Evolutionary conservation across 1,140 invertebrate genomes (phyloP).

Genomic region (Trichonephila clavata): DNA sequence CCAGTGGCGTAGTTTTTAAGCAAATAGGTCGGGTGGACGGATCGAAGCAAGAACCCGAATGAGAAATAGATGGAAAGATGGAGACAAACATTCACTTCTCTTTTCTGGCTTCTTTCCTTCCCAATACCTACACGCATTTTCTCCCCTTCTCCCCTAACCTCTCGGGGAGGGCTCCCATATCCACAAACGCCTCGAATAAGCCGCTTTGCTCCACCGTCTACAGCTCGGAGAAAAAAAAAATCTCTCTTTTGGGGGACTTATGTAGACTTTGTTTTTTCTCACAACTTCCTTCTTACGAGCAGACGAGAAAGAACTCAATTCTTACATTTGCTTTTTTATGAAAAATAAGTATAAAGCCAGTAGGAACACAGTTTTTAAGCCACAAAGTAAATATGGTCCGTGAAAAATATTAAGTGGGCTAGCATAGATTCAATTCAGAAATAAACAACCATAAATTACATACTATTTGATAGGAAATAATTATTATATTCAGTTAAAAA

Average conservation of each 20-base stretch:
- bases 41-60: slow-evolving; percentile 59
- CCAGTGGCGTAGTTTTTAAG: slow-evolving; percentile 75
- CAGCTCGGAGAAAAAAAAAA: not conserved
- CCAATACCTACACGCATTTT: slow-evolving; percentile 49
- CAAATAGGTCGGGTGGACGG: slow-evolving; percentile 72
- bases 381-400: too few species aligned
- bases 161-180: slow-evolving; percentile 69
- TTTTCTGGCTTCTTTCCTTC: slow-evolving; percentile 37
- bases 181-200: slow-evolving; percentile 71
- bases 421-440: too few species aligned
- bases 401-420: too few species aligned
- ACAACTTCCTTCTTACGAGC: not conserved
- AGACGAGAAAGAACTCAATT: not conserved
- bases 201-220: slow-evolving; percentile 11
- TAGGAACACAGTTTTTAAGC: too few species aligned
- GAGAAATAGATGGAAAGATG: slow-evolving; percentile 68
- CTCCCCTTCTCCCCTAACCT: not conserved
- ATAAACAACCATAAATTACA: too few species aligned
- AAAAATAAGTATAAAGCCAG: too few species aligned
- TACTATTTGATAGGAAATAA: too few species aligned
- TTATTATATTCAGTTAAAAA: too few species aligned
- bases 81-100: slow-evolving; percentile 75
- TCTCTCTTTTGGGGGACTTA: not conserved
- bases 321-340: not conserved
- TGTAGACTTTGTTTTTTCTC: slow-evolving; percentile 5